Evolutionary conservation across 2,797 vertebrate species (phyloP), one percentile per base, ranked within the genome.

Genomic region (Diceros bicornis): DNA sequence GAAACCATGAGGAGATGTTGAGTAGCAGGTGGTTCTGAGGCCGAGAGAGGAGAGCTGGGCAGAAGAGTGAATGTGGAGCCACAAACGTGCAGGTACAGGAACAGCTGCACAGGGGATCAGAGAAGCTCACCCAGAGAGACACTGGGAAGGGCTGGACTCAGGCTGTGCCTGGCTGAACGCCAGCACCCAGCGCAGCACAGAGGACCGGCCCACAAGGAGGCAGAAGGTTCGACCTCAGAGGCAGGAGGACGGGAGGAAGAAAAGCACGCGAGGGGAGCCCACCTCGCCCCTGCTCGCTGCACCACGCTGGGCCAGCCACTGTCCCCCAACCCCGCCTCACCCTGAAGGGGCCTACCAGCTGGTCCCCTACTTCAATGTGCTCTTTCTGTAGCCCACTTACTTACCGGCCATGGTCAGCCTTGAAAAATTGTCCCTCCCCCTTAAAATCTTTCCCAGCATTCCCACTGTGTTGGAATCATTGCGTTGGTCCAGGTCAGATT

Each of bases 11-110:
- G 14, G 12, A 32, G 62, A 17, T 1, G 5, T 2, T 16, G 17
- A 66, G 17, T 0, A 0, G 25, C 12, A 14, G 25, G 20, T 9
- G 2, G 50, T 0, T 9, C 6, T 2, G 62, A 37, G 23, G 6
- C n/a, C 72, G 21, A 17, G 47, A 14, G 61, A 11, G 11, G 61
- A 23, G 9, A 27, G 3, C 52, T n/a, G 77, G 37, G 37, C 77
- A 34, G 37, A 44, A 11, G 29, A 7, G 44, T 9, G 10, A n/a
- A 27, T 1, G 34, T n/a, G 62, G 34, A 23, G 12, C 47, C 12
- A 2, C 2, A 4, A 1, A 50, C 6, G 5, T 6, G 7, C 44
- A 12, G n/a, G 44, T n/a, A 0, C 47, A 47, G 47, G 47, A 47
- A 55, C 29, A 6, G 41, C 8, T 2, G 18, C 10, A 23, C 16